phyloP scores from a whole-genome alignment of 2,113 vertebrate genomes.

The Ailurus styani region DNA sequence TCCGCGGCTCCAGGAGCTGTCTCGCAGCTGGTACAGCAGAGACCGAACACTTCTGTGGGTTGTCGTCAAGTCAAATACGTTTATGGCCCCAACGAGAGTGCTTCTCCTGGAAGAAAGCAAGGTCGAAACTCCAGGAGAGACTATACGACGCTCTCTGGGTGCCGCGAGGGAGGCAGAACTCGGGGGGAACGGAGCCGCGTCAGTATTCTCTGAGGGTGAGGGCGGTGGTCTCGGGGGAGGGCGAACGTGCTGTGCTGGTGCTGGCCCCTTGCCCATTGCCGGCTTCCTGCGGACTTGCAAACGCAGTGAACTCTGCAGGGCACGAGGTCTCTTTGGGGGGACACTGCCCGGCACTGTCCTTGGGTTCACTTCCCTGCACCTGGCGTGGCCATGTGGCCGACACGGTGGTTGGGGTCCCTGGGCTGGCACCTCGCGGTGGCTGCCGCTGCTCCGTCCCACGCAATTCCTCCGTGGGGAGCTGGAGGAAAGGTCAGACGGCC shows the following conservation, averaged over 20 bases:
- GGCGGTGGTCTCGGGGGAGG: not conserved
- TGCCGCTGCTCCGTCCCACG: fast-evolving
- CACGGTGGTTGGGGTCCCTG: not conserved
- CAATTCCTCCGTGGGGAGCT: not conserved
- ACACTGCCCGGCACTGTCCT: not conserved
- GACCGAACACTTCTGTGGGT: not conserved
- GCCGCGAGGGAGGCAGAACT: fast-evolving
- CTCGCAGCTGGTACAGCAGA: no score
- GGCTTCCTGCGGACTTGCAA: not conserved
- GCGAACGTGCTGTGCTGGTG: not conserved
- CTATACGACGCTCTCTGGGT: not conserved
- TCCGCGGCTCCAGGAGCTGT: no score
- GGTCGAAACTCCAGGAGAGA: not conserved
- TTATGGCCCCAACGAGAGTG: not conserved
- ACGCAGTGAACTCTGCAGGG: not conserved
- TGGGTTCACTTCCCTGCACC: not conserved
- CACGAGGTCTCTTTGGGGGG: not conserved
- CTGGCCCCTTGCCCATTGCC: not conserved
- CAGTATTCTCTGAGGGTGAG: not conserved
- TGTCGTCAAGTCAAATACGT: not conserved
- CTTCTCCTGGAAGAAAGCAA: not conserved
- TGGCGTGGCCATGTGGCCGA: fast-evolving
- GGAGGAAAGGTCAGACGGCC: not conserved
- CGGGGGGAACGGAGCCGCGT: fast-evolving
- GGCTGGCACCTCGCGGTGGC: fast-evolving